Evolutionary conservation across 2,888 invertebrate genomes (phyloP).

Genomic region (Hesperia comma): DNA sequence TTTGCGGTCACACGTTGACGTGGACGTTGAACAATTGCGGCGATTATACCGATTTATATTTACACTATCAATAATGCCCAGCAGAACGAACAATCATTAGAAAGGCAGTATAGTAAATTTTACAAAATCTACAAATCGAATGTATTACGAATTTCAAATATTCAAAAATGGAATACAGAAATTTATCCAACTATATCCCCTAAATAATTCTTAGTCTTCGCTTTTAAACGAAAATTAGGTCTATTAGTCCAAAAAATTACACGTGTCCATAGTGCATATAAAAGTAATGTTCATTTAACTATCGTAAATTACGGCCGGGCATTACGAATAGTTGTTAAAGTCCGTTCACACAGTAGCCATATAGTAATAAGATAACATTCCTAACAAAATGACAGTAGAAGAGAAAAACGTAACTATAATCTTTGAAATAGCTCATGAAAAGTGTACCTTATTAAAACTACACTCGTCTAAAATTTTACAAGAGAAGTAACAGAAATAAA

Average conservation of each 20-base stretch:
- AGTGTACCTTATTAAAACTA: slow-evolving; percentile 12
- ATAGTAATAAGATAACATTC: slow-evolving; percentile 13
- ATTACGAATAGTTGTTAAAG: slow-evolving; percentile 27
- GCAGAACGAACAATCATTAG: slow-evolving; percentile 18
- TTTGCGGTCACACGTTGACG: slow-evolving; percentile 17
- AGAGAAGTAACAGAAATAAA: slow-evolving; percentile 26
- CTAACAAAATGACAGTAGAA: slow-evolving; percentile 25
- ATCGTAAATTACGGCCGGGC: slow-evolving; percentile 11
- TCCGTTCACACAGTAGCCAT: slow-evolving; percentile 32
- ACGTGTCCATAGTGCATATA: slow-evolving; percentile 1
- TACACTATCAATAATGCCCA: slow-evolving; percentile 29
- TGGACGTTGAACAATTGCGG: slow-evolving; percentile 21
- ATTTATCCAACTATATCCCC: slow-evolving; percentile 14
- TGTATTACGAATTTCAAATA: slow-evolving; percentile 24
- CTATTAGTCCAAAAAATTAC: slow-evolving; percentile 8
- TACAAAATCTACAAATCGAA: slow-evolving; percentile 28
- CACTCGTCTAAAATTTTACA: slow-evolving; percentile 14
- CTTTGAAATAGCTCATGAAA: slow-evolving; percentile 15
- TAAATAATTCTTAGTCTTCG: slow-evolving; percentile 23
- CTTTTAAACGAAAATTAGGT: slow-evolving; percentile 19
- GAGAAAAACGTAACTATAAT: slow-evolving; percentile 10
- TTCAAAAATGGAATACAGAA: slow-evolving; percentile 23
- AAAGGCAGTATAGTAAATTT: slow-evolving; percentile 5
- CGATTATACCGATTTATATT: slow-evolving; percentile 20
- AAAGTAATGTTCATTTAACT: slow-evolving; percentile 13